Percentiles rank a stretch among this genome's conserved stretches.
Evolutionary conservation across 2,888 invertebrate species (phyloP).

Genomic region (Limnephilus auricula): DNA sequence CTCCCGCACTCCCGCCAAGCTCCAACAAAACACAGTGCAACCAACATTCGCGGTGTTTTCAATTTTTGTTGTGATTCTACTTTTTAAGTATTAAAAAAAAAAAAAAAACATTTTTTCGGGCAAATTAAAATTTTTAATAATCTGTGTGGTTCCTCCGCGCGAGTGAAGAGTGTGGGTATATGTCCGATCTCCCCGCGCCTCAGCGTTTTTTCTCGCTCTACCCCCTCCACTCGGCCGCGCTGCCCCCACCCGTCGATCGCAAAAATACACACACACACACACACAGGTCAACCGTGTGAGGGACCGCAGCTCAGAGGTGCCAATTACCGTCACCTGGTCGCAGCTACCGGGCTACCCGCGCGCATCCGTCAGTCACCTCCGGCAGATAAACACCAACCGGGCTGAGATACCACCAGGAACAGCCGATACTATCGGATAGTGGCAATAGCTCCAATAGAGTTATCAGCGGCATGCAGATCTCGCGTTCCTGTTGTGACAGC

Average conservation of each 20-base stretch:
- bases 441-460: no score
- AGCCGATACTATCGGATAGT: background rate
- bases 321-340: constrained; percentile 67
- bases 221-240: constrained; percentile 74
- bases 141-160: constrained; percentile 3
- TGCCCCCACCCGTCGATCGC: constrained; percentile 78
- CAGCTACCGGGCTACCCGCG: constrained; percentile 71
- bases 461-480: background rate
- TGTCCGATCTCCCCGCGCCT: constrained; percentile 61
- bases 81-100: no score
- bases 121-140: constrained; percentile 9
- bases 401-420: background rate
- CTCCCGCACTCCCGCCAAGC: constrained; percentile 58
- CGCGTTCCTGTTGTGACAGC: constrained; percentile 41
- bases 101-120: background rate
- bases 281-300: constrained; percentile 72
- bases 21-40: constrained; percentile 44
- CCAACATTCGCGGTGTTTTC: constrained; percentile 11
- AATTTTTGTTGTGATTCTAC: background rate
- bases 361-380: constrained; percentile 29
- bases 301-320: constrained; percentile 68
- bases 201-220: constrained; percentile 72
- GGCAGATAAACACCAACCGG: background rate
- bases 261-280: constrained; percentile 77
- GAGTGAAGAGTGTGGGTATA: constrained; percentile 57